phyloP scores from a whole-genome alignment of 2,113 vertebrate genomes.

The Leptodactylus fuscus region DNA sequence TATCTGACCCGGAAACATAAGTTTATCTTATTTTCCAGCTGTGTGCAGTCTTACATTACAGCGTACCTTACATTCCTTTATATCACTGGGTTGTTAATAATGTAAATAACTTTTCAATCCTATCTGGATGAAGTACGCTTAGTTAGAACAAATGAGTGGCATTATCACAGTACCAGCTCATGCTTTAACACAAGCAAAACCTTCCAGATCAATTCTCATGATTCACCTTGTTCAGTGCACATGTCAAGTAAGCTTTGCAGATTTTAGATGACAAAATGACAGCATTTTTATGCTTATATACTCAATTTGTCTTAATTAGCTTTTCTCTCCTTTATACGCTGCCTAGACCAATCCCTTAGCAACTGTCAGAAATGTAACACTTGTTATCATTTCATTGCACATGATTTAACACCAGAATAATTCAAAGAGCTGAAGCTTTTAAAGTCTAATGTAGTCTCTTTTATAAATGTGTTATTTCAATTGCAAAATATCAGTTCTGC shows the following conservation, averaged over 20 bases:
- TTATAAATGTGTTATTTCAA: slow-evolving; percentile 33
- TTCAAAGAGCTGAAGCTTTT: slow-evolving; percentile 50
- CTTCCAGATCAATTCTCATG: slow-evolving; percentile 41
- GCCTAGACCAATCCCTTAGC: slow-evolving; percentile 48
- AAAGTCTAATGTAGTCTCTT: slow-evolving; percentile 54
- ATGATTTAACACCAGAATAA: slow-evolving; percentile 55
- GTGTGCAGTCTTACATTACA: background rate
- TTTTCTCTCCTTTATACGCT: slow-evolving; percentile 16
- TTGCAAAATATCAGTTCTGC: background rate
- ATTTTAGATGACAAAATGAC: slow-evolving; percentile 47
- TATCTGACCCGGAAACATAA: too few species aligned
- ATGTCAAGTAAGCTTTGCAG: slow-evolving; percentile 20
- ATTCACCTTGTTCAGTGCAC: slow-evolving; percentile 31
- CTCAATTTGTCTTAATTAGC: slow-evolving; percentile 56
- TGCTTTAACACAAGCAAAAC: slow-evolving; percentile 11
- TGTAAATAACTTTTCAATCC: slow-evolving; percentile 4
- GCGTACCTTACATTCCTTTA: background rate
- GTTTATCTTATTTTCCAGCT: too few species aligned
- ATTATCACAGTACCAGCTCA: slow-evolving; percentile 11
- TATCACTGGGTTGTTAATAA: slow-evolving; percentile 9
- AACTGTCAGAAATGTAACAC: slow-evolving; percentile 55
- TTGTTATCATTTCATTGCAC: slow-evolving; percentile 52
- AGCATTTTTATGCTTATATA: slow-evolving; percentile 45
- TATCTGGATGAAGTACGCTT: background rate
- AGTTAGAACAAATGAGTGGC: slow-evolving; percentile 33